Evolutionary conservation across 1,140 invertebrate genomes (phyloP).

Genomic region (Danaus melanippus): DNA sequence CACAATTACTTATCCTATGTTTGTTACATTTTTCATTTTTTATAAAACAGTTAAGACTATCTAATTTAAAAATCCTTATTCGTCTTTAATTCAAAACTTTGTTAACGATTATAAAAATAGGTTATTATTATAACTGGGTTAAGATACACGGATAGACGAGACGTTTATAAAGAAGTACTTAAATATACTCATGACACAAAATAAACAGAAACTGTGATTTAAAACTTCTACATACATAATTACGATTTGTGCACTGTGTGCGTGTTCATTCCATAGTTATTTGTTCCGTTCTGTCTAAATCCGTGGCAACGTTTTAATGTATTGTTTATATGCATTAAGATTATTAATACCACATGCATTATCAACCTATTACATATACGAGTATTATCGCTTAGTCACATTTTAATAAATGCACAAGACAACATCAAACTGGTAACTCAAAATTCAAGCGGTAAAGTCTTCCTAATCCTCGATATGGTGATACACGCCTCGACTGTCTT

Average conservation of each 20-base stretch:
- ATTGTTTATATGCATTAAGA: slow-evolving; percentile 1
- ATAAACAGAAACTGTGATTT: too few species aligned
- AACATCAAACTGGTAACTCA: slow-evolving; percentile 50
- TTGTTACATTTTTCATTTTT: too few species aligned
- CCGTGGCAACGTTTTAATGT: slow-evolving; percentile 44
- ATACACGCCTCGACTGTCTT: slow-evolving; percentile 18
- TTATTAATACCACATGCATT: slow-evolving; percentile 10
- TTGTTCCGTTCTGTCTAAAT: slow-evolving; percentile 6
- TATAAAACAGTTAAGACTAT: too few species aligned
- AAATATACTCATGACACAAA: too few species aligned
- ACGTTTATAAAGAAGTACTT: too few species aligned
- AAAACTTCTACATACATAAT: too few species aligned
- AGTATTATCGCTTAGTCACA: slow-evolving; percentile 24
- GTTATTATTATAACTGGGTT: too few species aligned
- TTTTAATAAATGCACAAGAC: slow-evolving; percentile 35
- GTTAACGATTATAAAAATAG: too few species aligned
- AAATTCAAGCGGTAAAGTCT: slow-evolving; percentile 37
- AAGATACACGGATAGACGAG: too few species aligned
- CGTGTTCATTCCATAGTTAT: slow-evolving; percentile 34
- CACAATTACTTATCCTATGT: too few species aligned
- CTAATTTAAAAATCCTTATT: too few species aligned
- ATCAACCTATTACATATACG: slow-evolving; percentile 9
- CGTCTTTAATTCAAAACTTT: too few species aligned
- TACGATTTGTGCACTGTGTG: slow-evolving; percentile 48
- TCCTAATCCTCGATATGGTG: slow-evolving; percentile 48